These are phyloP conservation scores for Psilopsiagon aurifrons DNA, from an alignment of 2,113 vertebrate species.

Conservation along the genomic window DNA sequence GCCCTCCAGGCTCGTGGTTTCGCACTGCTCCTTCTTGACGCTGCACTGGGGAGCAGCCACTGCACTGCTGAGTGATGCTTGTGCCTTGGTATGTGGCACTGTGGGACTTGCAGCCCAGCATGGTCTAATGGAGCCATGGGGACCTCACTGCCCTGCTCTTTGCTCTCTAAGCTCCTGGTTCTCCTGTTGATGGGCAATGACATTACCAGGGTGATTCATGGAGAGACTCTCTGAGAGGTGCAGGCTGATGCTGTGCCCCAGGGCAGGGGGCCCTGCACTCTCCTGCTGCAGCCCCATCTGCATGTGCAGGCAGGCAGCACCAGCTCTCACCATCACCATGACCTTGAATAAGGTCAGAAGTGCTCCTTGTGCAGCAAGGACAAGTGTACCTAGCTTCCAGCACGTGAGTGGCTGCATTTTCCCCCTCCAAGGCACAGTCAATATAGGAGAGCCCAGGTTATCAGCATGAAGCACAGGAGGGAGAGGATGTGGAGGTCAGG, in stretches of 20 bases:
- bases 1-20: background rate
- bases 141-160: background rate
- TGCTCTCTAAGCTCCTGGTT: background rate
- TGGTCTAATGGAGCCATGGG: accelerated
- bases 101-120: background rate
- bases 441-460: constrained; percentile 12
- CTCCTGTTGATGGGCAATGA: background rate
- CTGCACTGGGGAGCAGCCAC: background rate
- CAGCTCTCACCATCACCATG: accelerated
- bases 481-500: background rate
- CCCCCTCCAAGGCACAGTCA: background rate
- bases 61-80: background rate
- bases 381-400: background rate
- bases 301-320: background rate
- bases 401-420: background rate
- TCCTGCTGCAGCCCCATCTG: background rate
- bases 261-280: background rate
- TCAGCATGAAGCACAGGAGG: background rate
- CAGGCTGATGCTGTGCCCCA: background rate
- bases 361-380: background rate
- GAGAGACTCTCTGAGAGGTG: accelerated
- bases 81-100: accelerated
- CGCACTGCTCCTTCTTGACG: background rate
- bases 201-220: background rate
- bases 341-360: constrained; percentile 15